These are phyloP conservation scores for Percina caprodes DNA, from an alignment of 2,113 vertebrate species.

Conservation along the genomic window DNA sequence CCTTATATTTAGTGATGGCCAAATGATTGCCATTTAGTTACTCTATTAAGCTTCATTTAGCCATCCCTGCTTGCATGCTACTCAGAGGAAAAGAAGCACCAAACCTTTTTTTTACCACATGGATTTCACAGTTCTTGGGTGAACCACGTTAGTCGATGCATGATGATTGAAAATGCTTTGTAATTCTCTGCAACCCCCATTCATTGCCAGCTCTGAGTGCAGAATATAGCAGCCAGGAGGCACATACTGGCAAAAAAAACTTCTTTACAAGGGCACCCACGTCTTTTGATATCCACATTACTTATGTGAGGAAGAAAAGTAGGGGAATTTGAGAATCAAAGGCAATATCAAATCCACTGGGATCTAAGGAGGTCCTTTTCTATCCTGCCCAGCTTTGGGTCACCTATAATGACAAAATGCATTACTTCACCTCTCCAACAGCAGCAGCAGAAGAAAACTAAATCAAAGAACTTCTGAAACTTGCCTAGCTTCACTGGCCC, in stretches of 20 bases:
- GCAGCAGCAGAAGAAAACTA: neutral
- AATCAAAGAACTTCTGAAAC: conserved; percentile 31
- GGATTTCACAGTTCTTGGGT: conserved; percentile 22
- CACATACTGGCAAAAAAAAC: conserved; percentile 11
- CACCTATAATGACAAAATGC: conserved; percentile 32
- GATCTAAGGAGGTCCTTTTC: conserved; percentile 9
- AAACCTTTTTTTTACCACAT: conserved; percentile 7
- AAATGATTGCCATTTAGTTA: no score
- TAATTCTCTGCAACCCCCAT: conserved; percentile 1
- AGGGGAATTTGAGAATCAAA: conserved; percentile 7
- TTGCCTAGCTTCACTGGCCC: neutral
- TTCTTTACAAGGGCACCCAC: conserved; percentile 9
- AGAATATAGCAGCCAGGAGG: neutral
- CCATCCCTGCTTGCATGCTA: no score
- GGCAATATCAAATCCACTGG: conserved; percentile 9
- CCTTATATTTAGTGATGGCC: no score
- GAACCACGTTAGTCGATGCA: conserved; percentile 24
- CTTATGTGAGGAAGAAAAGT: neutral
- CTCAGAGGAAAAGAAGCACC: neutral
- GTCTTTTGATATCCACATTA: conserved; percentile 11
- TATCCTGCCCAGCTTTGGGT: conserved; percentile 20
- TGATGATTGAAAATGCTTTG: conserved; percentile 49
- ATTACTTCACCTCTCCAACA: neutral
- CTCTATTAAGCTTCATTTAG: no score
- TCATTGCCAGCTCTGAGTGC: neutral